Base-by-base conservation (phyloP, 1,140 invertebrate species). In the Drosophila sproati region DNA sequence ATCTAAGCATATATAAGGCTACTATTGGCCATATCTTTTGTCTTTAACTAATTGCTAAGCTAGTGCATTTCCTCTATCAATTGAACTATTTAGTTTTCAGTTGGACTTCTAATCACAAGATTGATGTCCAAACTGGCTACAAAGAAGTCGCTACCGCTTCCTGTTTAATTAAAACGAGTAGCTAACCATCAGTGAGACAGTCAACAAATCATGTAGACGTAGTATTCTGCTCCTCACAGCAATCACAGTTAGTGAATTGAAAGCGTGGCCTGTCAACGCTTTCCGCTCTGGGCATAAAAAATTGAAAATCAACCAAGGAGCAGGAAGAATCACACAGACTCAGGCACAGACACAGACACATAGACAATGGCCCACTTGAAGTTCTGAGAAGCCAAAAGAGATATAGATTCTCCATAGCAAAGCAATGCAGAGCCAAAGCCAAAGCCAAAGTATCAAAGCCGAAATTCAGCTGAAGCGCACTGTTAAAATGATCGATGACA, bases 381-480 rank as follows among this genome's bases (percentile, higher is more conserved):
- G 39, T 72, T 77, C 73, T 77, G 68, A 55, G 73, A 79, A 79
- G 54, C 48, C 4, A 37, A 3, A 10, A 41, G 8, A 28, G 7
- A 43, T 8, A 12, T 5, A 41, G 59, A 62, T 63, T 31, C 28
- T 43, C 10, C n/a, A 43, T 43, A 41, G 2, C 20, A 20, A 20
- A 20, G 20, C 20, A 12, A 12, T 12, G 12, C 12, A 20, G 20
- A 20, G 20, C 20, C 20, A 20, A 20, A 20, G 20, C 20, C 20
- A 20, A 20, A 20, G 6, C 6, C 3, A 43, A 32, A 51, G 32
- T 54, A 55, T 34, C 60, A 45, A 43, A 63, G 45, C 45, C 51
- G 10, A 72, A 78, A 68, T 79, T 76, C 68, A 77, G 59, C 43
- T 60, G 68, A 78, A 78, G 59, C 52, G 63, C 62, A 62, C 57